Percentiles rank a stretch among this genome's conserved stretches.
phyloP scores from a whole-genome alignment of 2,797 vertebrate genomes.

The Chromis chromis region DNA sequence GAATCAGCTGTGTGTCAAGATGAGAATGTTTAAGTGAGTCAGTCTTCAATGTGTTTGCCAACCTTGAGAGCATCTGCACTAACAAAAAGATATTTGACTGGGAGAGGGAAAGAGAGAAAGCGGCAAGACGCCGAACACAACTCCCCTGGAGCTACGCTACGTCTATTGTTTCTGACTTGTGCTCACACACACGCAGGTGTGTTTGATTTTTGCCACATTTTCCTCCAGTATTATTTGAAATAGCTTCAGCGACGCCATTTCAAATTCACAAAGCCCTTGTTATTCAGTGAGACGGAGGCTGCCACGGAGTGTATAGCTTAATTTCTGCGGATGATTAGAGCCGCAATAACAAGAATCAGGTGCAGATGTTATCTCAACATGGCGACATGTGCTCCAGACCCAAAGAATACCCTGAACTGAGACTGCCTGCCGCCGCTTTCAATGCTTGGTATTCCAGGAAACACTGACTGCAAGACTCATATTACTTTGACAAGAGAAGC shows the following conservation, averaged over 20 bases:
- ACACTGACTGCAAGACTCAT: constrained; percentile 50
- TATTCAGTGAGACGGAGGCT: constrained; percentile 26
- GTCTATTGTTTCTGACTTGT: constrained; percentile 62
- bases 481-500: constrained; percentile 63
- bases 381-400: constrained; percentile 36
- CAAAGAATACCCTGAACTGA: constrained; percentile 37
- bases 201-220: constrained; percentile 59
- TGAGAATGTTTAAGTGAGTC: constrained; percentile 73
- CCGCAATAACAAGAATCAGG: constrained; percentile 38
- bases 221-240: constrained; percentile 29
- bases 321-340: constrained; percentile 63
- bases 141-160: constrained; percentile 64
- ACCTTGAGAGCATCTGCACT: constrained; percentile 66
- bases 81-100: constrained; percentile 71
- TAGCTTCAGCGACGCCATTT: constrained; percentile 34
- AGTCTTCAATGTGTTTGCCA: constrained; percentile 69
- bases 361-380: constrained; percentile 48
- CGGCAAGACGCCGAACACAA: constrained; percentile 50
- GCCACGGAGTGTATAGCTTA: constrained; percentile 44
- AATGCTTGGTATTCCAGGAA: constrained; percentile 70
- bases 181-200: constrained; percentile 56
- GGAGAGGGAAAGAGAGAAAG: constrained; percentile 35
- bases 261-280: constrained; percentile 46
- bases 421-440: constrained; percentile 42
- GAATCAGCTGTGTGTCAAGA: constrained; percentile 73